Percentiles rank a stretch among this genome's conserved stretches.
Conservation (phyloP, 2,797 vertebrate species). For the Helicolenus hilgendorfi region DNA sequence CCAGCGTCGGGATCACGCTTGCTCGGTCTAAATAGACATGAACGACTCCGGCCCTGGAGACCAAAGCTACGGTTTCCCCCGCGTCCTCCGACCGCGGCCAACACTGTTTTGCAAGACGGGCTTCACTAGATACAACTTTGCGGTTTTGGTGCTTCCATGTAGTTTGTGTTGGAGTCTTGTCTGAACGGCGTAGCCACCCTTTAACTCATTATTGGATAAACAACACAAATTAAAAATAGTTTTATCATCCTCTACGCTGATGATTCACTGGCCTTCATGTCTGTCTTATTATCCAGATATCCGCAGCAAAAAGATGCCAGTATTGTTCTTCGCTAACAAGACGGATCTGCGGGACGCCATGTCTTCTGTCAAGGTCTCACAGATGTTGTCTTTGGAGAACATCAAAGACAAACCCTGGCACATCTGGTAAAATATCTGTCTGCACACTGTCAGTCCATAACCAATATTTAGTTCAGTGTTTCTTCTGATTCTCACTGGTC, state of each 20-base stretch:
- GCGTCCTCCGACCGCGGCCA: too few species aligned
- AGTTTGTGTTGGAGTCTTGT: too few species aligned
- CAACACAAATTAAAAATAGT: not conserved
- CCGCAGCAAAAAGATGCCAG: slow-evolving; percentile 94
- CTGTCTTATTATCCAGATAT: slow-evolving; percentile 89
- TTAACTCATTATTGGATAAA: not conserved
- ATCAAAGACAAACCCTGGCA: slow-evolving; percentile 99
- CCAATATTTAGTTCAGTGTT: not conserved
- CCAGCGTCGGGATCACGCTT: too few species aligned
- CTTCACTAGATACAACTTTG: too few species aligned
- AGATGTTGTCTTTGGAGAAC: slow-evolving; percentile 95
- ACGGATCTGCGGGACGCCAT: slow-evolving; percentile 96
- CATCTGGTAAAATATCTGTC: slow-evolving; percentile 93
- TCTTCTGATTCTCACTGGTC: not conserved
- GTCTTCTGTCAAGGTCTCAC: slow-evolving; percentile 97
- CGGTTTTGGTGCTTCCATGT: too few species aligned
- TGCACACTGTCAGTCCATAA: not conserved
- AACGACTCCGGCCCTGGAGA: too few species aligned
- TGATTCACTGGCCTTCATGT: not conserved
- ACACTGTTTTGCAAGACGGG: too few species aligned
- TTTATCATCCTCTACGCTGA: not conserved
- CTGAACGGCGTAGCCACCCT: too few species aligned
- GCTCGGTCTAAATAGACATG: too few species aligned
- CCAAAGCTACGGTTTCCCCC: too few species aligned
- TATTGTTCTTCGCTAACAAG: slow-evolving; percentile 99